These are phyloP conservation scores for Macaca mulatta DNA, from an alignment of 2,113 vertebrate species.

Conservation along the genomic window DNA sequence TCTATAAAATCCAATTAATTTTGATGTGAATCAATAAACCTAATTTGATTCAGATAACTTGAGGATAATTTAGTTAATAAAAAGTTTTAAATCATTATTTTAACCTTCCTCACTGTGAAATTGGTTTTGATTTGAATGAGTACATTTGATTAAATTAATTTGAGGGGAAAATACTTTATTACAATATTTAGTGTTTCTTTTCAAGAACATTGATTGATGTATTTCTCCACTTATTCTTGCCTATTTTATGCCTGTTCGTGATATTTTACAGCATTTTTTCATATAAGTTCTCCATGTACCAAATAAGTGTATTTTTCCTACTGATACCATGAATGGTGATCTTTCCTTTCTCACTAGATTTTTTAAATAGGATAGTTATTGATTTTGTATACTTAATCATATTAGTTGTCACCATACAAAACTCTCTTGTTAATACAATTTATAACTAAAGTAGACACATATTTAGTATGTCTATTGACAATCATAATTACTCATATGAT, in stretches of 20 bases:
- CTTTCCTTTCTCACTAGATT: not conserved
- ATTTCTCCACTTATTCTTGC: not conserved
- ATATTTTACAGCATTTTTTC: conserved; percentile 33
- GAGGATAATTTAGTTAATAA: conserved; percentile 42
- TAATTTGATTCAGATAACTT: conserved; percentile 39
- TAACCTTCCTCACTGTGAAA: conserved; percentile 6
- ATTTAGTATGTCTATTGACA: not conserved
- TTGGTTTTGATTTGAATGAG: conserved; percentile 29
- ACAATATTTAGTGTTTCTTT: conserved; percentile 1
- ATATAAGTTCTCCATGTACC: not conserved
- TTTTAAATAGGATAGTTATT: not conserved
- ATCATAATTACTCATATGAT: not conserved
- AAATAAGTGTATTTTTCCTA: not conserved
- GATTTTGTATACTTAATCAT: conserved; percentile 32
- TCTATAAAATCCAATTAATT: not conserved
- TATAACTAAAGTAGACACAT: not conserved
- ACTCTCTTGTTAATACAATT: conserved; percentile 8
- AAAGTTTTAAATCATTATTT: conserved; percentile 13
- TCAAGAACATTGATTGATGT: not conserved
- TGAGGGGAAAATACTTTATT: not conserved
- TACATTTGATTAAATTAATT: conserved; percentile 15
- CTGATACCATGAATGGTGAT: not conserved
- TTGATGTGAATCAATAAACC: not conserved
- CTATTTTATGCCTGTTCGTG: not conserved
- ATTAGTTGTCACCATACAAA: not conserved